Percentiles rank a stretch among this genome's conserved stretches.
phyloP scores from a whole-genome alignment of 2,797 vertebrate species.

The Hoplostethus mediterraneus region DNA sequence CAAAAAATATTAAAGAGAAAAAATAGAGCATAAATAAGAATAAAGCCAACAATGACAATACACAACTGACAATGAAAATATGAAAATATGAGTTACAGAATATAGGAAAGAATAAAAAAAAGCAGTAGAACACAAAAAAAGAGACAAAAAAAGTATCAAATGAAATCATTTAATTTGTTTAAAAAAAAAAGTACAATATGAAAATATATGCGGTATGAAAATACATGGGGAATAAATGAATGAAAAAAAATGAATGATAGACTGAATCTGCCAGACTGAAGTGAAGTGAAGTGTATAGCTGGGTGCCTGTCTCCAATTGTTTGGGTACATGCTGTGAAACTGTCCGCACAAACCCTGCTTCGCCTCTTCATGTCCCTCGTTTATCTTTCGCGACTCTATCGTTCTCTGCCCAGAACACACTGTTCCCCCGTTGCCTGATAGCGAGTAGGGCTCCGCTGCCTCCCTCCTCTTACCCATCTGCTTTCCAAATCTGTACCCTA shows the following conservation, averaged over 20 bases:
- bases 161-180: too few relatives aligned
- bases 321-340: slow-evolving; percentile 17
- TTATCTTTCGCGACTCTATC: slow-evolving; percentile 39
- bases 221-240: too few relatives aligned
- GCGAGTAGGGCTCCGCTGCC: slow-evolving; percentile 9
- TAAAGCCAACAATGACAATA: too few relatives aligned
- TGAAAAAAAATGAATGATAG: background rate
- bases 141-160: too few relatives aligned
- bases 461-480: slow-evolving; percentile 1
- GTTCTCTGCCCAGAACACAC: slow-evolving; percentile 30
- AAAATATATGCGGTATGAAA: too few relatives aligned
- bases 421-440: slow-evolving; percentile 19
- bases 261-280: background rate
- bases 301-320: slow-evolving; percentile 7
- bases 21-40: too few relatives aligned
- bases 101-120: too few relatives aligned
- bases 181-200: too few relatives aligned
- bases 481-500: slow-evolving; percentile 15
- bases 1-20: too few relatives aligned
- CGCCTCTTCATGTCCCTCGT: slow-evolving; percentile 47
- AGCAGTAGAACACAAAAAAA: too few relatives aligned
- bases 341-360: slow-evolving; percentile 27
- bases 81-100: too few relatives aligned
- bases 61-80: too few relatives aligned
- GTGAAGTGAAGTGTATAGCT: slow-evolving; percentile 17